Conservation (phyloP, 2,888 invertebrate genomes). For the Zelleria hepariella region DNA sequence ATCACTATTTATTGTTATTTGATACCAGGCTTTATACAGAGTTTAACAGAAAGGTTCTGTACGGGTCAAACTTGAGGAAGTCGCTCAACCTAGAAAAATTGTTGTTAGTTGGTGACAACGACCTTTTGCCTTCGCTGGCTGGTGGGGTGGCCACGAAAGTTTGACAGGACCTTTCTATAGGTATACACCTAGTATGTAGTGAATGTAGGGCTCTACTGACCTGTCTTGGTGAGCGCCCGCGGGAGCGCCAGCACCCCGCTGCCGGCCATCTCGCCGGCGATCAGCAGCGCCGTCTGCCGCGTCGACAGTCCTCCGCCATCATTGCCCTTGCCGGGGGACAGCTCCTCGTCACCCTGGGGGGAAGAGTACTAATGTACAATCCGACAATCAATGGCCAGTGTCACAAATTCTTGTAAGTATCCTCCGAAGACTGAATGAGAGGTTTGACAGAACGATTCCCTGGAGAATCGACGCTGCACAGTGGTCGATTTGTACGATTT, state of each 20-base stretch:
- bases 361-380: neutral
- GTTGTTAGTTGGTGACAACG: no score
- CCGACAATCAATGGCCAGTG: neutral
- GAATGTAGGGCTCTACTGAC: no score
- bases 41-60: no score
- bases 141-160: no score
- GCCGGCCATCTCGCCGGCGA: conserved; percentile 81
- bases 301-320: conserved; percentile 32
- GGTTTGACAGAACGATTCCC: neutral
- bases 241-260: conserved; percentile 80
- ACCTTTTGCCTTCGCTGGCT: no score
- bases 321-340: conserved; percentile 6
- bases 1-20: no score
- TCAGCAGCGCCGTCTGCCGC: conserved; percentile 72
- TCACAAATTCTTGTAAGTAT: neutral
- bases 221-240: conserved; percentile 74
- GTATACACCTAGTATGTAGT: no score
- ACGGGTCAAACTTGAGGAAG: no score
- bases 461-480: neutral
- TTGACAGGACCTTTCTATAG: neutral
- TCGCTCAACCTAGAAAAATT: no score
- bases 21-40: no score
- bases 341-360: conserved; percentile 8
- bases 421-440: neutral
- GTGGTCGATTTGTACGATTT: no score